Evolutionary conservation across 1,140 invertebrate species (phyloP).

Genomic region (Scaptomyza pallida): DNA sequence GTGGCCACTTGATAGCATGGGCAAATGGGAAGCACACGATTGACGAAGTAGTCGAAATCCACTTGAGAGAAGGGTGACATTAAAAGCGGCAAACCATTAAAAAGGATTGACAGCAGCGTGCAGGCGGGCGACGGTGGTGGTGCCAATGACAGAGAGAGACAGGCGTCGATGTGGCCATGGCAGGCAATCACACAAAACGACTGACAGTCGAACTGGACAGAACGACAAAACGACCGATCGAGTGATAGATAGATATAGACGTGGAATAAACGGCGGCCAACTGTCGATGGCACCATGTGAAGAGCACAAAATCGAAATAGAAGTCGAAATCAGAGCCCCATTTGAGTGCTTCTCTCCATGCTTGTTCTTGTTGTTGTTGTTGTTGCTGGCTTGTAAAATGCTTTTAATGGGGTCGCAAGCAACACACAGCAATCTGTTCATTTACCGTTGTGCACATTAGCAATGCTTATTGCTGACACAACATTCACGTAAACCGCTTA

Average conservation of each 20-base stretch:
- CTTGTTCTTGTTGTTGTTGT: slow-evolving; percentile 2
- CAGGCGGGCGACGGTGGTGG: slow-evolving; percentile 5
- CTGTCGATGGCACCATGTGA: slow-evolving; percentile 53
- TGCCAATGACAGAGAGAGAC: slow-evolving; percentile 8
- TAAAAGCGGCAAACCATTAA: slow-evolving; percentile 69
- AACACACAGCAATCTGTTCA: not conserved
- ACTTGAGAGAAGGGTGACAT: slow-evolving; percentile 40
- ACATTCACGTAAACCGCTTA: slow-evolving; percentile 42
- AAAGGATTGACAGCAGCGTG: slow-evolving; percentile 58
- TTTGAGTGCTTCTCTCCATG: slow-evolving; percentile 14
- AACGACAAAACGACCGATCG: not conserved
- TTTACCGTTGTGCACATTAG: not conserved
- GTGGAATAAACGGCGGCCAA: not conserved
- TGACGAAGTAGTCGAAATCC: slow-evolving; percentile 66
- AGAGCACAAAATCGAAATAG: slow-evolving; percentile 43
- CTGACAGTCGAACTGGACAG: not conserved
- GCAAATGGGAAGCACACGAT: slow-evolving; percentile 35
- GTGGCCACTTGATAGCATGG: slow-evolving; percentile 46
- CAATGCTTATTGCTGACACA: slow-evolving; percentile 23
- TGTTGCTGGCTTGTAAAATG: slow-evolving; percentile 58
- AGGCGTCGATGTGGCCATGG: slow-evolving; percentile 21
- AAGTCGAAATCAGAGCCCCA: slow-evolving; percentile 32
- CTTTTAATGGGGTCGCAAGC: slow-evolving; percentile 57
- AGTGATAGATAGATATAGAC: slow-evolving; percentile 11
- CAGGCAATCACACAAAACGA: slow-evolving; percentile 14